Base-by-base conservation (phyloP, 2,888 invertebrate species). In the Dasypogon diadema region DNA sequence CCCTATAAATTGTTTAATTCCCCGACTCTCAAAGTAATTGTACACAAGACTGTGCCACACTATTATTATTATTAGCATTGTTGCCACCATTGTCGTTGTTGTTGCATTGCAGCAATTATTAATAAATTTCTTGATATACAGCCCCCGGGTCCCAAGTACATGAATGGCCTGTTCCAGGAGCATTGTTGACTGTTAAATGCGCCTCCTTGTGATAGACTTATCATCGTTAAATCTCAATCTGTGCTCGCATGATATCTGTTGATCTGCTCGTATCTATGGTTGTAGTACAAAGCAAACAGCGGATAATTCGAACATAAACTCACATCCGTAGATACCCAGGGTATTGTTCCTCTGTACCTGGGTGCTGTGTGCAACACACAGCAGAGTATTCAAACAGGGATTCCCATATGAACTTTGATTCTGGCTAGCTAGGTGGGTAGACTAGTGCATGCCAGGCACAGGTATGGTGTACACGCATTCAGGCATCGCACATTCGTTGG, bases 181-280 rank as follows among this genome's bases (percentile, higher is more conserved):
- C 65, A 65, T 65, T 65, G 65, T 65, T 26, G 51, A 22, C 70
- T 70, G 21, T n/a, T 70, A 54, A 70, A 54, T 70, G 30, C 24
- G 51, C 18, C 70, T 54, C 54, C 70, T 26, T 70, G 54, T 54
- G 75, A 68, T 55, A 42, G 72, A 75, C 73, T 77, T 77, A 77
- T 77, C 77, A 73, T 72, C 63, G 77, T 75, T 73, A 77, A 77
- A 77, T 77, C 77, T 77, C 75, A 77, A 77, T 77, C 77, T 77
- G 70, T 55, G 60, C 73, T 75, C 72, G 72, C 75, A 75, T 48
- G 77, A 63, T 75, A 77, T 77, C 77, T 77, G 77, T 77, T 77
- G 75, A 77, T 77, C 77, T 75, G 42, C 48, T 70, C 56, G 65
- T 60, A 77, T 70, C 68, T 42, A 5, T 74, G 60, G 54, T 54